Percentiles rank a stretch among this genome's conserved stretches.
phyloP scores from a whole-genome alignment of 2,888 invertebrate genomes.

The Lepidocyrtoides sp. region DNA sequence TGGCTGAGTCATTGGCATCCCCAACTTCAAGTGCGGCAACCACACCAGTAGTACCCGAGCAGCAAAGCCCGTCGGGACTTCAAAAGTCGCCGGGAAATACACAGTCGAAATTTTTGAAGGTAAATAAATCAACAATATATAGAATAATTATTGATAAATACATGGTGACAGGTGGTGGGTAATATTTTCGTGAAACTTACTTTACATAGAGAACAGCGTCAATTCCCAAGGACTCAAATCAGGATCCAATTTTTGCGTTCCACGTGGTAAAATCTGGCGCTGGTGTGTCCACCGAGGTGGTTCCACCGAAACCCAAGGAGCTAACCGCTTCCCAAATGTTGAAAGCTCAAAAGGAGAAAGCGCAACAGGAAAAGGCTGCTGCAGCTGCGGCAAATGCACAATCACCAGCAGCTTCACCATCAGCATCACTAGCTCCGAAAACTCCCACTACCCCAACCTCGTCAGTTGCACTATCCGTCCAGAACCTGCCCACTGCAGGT shows the following conservation, averaged over 20 bases:
- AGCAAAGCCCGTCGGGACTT: neutral
- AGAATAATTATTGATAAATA: too few species aligned
- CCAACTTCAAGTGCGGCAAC: constrained; percentile 5
- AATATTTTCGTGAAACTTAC: neutral
- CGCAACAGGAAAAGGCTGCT: constrained; percentile 46
- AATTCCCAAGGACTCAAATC: neutral
- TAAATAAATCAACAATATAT: constrained; percentile 25
- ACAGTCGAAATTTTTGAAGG: constrained; percentile 61
- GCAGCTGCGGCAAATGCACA: neutral
- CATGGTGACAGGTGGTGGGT: too few species aligned
- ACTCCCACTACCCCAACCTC: constrained; percentile 17
- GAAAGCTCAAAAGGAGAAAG: constrained; percentile 77
- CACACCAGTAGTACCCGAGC: neutral
- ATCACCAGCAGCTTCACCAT: neutral
- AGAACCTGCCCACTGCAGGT: constrained; percentile 33
- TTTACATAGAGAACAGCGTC: constrained; percentile 22
- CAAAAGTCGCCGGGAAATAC: constrained; percentile 46
- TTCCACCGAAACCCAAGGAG: constrained; percentile 83
- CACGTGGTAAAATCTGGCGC: constrained; percentile 83
- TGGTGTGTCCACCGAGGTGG: constrained; percentile 83
- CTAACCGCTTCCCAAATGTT: constrained; percentile 76
- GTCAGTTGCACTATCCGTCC: neutral
- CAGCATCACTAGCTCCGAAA: neutral
- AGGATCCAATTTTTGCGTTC: constrained; percentile 83
- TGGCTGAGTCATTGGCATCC: neutral